These are phyloP conservation scores for Crotalus viridis DNA, from an alignment of 2,113 vertebrate species.

Conservation along the genomic window DNA sequence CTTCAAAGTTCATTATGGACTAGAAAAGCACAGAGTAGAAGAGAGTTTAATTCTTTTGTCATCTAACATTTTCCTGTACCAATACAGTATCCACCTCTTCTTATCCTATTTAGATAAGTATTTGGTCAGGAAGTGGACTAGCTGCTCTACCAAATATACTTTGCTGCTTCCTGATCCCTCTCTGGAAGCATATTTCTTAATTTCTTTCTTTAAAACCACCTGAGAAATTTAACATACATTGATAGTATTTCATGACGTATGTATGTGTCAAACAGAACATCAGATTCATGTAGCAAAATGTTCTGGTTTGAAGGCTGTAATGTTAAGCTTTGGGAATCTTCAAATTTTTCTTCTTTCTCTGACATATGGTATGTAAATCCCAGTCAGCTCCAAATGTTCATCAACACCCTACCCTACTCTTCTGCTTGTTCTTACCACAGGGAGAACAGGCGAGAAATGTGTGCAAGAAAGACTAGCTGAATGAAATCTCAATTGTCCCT, in stretches of 20 bases:
- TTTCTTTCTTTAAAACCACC: not conserved
- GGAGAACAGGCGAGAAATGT: rapidly evolving
- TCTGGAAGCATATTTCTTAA: not conserved
- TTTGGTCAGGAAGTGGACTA: not conserved
- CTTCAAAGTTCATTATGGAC: not conserved
- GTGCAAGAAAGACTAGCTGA: not conserved
- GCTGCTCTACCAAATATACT: not conserved
- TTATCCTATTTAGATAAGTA: not conserved
- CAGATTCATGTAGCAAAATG: not conserved
- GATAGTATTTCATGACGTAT: not conserved
- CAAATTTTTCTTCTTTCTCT: not conserved
- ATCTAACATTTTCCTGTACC: not conserved
- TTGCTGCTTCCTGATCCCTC: not conserved
- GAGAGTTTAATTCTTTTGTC: not conserved
- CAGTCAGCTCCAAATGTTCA: not conserved
- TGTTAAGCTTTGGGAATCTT: not conserved
- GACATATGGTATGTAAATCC: not conserved
- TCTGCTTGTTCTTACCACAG: not conserved
- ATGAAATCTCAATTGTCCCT: not conserved
- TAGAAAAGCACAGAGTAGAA: not conserved
- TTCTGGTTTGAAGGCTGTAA: not conserved
- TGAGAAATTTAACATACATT: not conserved
- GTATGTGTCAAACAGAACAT: not conserved
- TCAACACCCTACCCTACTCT: not conserved
- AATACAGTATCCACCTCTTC: not conserved